Percentiles rank a stretch among this genome's conserved stretches.
Evolutionary conservation across 1,140 invertebrate species (phyloP).

Genomic region (Heliconius nattereri): DNA sequence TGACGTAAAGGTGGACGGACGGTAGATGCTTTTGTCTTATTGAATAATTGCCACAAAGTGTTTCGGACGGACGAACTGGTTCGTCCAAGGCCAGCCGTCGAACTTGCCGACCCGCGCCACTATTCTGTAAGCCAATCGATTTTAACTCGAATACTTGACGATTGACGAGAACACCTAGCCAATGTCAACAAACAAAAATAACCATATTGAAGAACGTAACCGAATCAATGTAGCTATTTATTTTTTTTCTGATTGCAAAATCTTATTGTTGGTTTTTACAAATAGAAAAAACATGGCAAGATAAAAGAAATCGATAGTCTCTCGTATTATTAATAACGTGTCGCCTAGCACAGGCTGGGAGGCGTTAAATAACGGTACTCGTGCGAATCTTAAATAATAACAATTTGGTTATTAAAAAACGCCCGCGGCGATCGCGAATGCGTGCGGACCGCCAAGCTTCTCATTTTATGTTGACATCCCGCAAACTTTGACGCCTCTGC

Average conservation of each 20-base stretch:
- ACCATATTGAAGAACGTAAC: background rate
- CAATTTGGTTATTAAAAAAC: constrained; percentile 52
- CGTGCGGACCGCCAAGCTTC: constrained; percentile 24
- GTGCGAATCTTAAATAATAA: constrained; percentile 47
- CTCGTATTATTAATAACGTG: constrained; percentile 39
- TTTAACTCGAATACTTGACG: constrained; percentile 35
- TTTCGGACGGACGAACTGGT: constrained; percentile 76
- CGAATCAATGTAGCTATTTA: too few species aligned
- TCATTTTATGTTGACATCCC: constrained; percentile 32
- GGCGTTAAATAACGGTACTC: constrained; percentile 40
- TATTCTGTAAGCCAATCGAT: constrained; percentile 50
- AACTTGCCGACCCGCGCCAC: constrained; percentile 62
- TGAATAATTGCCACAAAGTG: constrained; percentile 79
- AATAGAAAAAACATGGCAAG: constrained; percentile 12
- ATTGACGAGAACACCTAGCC: background rate
- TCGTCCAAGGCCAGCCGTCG: constrained; percentile 77
- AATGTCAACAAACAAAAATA: background rate
- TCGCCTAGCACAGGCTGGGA: constrained; percentile 30
- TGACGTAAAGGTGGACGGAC: constrained; percentile 63
- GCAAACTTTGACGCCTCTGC: constrained; percentile 25
- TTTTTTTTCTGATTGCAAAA: background rate
- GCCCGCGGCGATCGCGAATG: constrained; percentile 42
- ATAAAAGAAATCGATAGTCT: constrained; percentile 34
- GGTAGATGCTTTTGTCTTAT: constrained; percentile 78
- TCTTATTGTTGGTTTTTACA: background rate